These are phyloP conservation scores for Eupithecia subfuscata DNA, from an alignment of 2,888 invertebrate genomes.

Conservation along the genomic window DNA sequence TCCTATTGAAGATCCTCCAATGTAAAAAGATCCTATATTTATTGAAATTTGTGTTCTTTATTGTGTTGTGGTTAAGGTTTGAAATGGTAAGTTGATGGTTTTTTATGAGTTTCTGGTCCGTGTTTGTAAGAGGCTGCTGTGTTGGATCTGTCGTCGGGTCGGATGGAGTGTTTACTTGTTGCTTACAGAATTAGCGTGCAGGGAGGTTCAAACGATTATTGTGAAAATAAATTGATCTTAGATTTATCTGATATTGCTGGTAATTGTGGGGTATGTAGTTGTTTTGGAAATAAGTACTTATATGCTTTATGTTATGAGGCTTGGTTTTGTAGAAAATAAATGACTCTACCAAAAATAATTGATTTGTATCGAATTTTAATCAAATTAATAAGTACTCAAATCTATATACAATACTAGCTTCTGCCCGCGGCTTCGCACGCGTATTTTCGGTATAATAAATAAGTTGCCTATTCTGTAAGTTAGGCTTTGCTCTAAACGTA, in stretches of 20 bases:
- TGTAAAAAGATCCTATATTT: constrained; percentile 1
- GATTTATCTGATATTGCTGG: constrained; percentile 54
- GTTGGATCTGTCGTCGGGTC: constrained; percentile 71
- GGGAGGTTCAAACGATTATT: constrained; percentile 58
- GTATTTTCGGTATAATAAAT: too few relatives aligned
- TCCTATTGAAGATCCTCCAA: constrained; percentile 68
- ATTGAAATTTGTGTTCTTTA: constrained; percentile 41
- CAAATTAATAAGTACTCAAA: too few relatives aligned
- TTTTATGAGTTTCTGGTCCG: constrained; percentile 72
- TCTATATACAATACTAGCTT: too few relatives aligned
- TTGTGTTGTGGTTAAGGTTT: constrained; percentile 46
- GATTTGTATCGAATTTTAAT: background rate
- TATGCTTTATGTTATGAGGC: background rate
- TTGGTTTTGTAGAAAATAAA: background rate
- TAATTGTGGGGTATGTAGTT: constrained; percentile 27
- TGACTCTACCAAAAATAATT: background rate
- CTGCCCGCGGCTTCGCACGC: too few relatives aligned
- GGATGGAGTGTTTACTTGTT: constrained; percentile 70
- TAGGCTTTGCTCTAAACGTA: too few relatives aligned
- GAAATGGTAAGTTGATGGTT: constrained; percentile 48
- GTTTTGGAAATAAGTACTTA: too few relatives aligned
- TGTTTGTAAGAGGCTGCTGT: constrained; percentile 75
- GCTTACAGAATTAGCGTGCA: constrained; percentile 63
- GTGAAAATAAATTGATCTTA: constrained; percentile 58
- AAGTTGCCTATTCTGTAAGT: too few relatives aligned